Base-by-base conservation (phyloP, 1,140 invertebrate species). In the Brachionus calyciflorus region DNA sequence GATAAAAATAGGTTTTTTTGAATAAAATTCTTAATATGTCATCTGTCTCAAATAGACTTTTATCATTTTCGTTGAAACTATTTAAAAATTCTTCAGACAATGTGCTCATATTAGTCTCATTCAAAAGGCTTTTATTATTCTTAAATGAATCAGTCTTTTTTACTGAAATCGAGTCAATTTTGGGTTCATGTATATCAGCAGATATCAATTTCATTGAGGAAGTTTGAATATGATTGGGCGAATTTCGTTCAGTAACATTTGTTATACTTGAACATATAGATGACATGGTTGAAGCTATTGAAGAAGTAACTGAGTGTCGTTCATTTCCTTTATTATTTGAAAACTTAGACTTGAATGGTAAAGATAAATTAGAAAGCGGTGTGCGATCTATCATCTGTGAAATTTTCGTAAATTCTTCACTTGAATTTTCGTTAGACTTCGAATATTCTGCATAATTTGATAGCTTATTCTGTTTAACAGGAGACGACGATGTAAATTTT, bases 21-120 rank as follows among this genome's bases (percentile, higher is more conserved):
- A 65, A 21, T 41, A 65, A 65, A 65, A 65, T 65, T 65, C 40
- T 65, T 46, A 65, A 41, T 14, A 65, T 65, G 41, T 65, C 60
- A 28, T 65, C 60, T 1, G 37, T 44, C 17, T 65, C 60, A 14
- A 65, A 44, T 1, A 65, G 19, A 41, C 44, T 24, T 65, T 44
- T 44, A 26, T 65, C 60, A 24, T 65, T 14, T 5, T 65, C 60
- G 24, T 65, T 37, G 9, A 44, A 65, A 44, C 40, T 65, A 2
- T 37, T 65, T 5, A 44, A 24, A 65, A 44, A 65, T 44, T 65
- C 55, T n/a, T 60, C 37, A 5, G 30, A 12, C 12, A 65, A 41
- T 44, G 41, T 26, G 10, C 24, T 40, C 9, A 44, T 14, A 12
- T 41, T 65, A 5, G 40, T 10, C 44, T 65, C 40, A 10, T 26